Conservation (phyloP, 2,888 invertebrate genomes). For the Tiliacea citrago region DNA sequence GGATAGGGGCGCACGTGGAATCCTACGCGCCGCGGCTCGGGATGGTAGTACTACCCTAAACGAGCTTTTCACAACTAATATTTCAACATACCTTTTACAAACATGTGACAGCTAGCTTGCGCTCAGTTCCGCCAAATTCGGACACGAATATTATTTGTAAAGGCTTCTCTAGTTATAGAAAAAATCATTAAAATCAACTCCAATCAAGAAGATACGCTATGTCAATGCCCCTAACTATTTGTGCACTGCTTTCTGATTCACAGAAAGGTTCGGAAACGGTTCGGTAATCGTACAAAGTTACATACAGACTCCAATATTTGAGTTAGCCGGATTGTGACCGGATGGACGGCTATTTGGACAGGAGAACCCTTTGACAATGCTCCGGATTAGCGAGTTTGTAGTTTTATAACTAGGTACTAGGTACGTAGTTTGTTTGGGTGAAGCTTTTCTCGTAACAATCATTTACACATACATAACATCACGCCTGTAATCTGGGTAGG, state of each 20-base stretch:
- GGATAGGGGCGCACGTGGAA: too few species aligned
- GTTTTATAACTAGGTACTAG: slow-evolving; percentile 13
- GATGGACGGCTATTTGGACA: slow-evolving; percentile 30
- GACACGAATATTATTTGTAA: too few species aligned
- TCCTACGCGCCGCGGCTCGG: too few species aligned
- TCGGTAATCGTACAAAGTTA: slow-evolving; percentile 38
- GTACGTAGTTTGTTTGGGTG: background rate
- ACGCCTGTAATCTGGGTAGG: too few species aligned
- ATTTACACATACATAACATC: too few species aligned
- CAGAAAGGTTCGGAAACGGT: slow-evolving; percentile 14
- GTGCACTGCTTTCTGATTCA: background rate
- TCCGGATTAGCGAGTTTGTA: slow-evolving; percentile 24
- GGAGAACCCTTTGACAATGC: slow-evolving; percentile 27
- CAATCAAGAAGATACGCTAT: background rate
- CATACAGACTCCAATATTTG: slow-evolving; percentile 28
- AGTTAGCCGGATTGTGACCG: slow-evolving; percentile 30
- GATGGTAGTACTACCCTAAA: background rate
- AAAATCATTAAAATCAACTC: background rate
- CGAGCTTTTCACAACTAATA: background rate
- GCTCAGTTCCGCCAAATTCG: too few species aligned
- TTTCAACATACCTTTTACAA: background rate
- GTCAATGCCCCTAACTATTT: background rate
- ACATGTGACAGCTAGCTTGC: too few species aligned
- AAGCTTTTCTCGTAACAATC: too few species aligned
- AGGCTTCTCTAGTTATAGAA: too few species aligned